A percentile compares a stretch with the other conserved stretches of the same genome.
Conservation (phyloP, 2,888 invertebrate genomes). For the Cacoxenus indagator region DNA sequence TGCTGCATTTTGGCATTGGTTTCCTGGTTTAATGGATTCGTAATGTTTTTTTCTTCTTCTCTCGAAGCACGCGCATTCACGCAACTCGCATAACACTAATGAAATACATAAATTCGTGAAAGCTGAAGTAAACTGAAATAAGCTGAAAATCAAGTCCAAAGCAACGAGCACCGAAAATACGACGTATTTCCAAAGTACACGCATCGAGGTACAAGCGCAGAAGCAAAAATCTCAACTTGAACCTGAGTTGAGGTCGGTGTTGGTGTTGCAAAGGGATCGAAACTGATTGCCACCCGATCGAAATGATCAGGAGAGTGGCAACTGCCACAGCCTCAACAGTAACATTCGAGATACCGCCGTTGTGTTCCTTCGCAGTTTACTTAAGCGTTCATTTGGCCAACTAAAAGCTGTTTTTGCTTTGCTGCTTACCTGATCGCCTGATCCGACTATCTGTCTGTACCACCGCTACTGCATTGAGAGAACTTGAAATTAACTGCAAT, state of each 20-base stretch:
- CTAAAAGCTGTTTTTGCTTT: slow-evolving; percentile 37
- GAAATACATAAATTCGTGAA: slow-evolving; percentile 55
- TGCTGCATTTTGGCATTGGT: slow-evolving; percentile 4
- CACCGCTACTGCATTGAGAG: no score
- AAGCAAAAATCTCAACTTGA: slow-evolving; percentile 39
- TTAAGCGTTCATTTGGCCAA: slow-evolving; percentile 29
- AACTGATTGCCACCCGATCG: not conserved
- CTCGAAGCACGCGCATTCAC: slow-evolving; percentile 46
- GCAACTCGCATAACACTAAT: slow-evolving; percentile 50
- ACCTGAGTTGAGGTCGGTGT: not conserved
- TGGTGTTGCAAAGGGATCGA: not conserved
- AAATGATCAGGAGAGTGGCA: not conserved
- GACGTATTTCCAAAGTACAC: not conserved
- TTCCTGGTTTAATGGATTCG: slow-evolving; percentile 48
- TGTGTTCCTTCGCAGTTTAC: not conserved
- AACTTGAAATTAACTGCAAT: slow-evolving; percentile 24
- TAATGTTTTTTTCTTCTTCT: slow-evolving; percentile 20
- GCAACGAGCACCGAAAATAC: not conserved
- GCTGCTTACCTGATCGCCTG: no score
- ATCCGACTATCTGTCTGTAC: no score
- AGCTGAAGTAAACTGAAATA: not conserved
- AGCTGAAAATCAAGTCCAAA: not conserved
- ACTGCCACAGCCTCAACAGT: not conserved
- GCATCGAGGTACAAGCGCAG: slow-evolving; percentile 9
- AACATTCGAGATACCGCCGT: no score